Evolutionary conservation across 2,797 vertebrate genomes (phyloP), one percentile per base, ranked within the genome.

Genomic region (Cossypha polioptera): DNA sequence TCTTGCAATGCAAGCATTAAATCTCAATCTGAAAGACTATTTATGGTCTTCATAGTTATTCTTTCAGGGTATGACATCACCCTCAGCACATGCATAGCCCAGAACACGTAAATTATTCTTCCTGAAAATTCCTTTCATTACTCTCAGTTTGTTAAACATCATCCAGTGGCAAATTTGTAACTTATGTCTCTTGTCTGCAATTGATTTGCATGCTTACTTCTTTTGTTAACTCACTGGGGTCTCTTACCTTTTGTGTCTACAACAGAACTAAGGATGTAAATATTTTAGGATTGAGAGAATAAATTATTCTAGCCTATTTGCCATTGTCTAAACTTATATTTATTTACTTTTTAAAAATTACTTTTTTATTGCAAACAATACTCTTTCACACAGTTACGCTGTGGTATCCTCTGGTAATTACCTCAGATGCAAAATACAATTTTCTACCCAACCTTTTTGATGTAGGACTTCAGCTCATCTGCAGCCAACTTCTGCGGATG

Each of bases 101-200:
- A 90, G 59, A 82, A 95, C 10, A 72, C 6, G 15, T 80, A 80
- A 87, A 93, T 92, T 90, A 75, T 84, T 84, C 55, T 92, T 59
- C 68, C 66, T 93, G 69, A 94, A 95, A 90, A 86, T 78, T 90
- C 50, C n/a, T 90, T 95, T 90, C 63, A 93, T 93, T 96, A 53
- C 71, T 72, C 47, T 92, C 43, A 88, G 58, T 88, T 48, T 93
- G 77, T 90, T 84, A 81, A 94, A 73, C 74, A 76, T 90, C 73
- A 91, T 57, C 74, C 78, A 76, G 50, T 95, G 58, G 80, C 90
- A 95, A 95, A 95, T 38, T 43, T 67, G 58, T 78, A 86, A 86
- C 69, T 84, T 80, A 86, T 58, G 33, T 48, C 59, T 76, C 73
- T 62, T 48, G 88, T 62, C 67, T 88, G 65, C 66, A 95, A 79